Evolutionary conservation across 2,113 vertebrate genomes (phyloP), one percentile per base, ranked within the genome.

Genomic region (Sminthopsis crassicaudata): DNA sequence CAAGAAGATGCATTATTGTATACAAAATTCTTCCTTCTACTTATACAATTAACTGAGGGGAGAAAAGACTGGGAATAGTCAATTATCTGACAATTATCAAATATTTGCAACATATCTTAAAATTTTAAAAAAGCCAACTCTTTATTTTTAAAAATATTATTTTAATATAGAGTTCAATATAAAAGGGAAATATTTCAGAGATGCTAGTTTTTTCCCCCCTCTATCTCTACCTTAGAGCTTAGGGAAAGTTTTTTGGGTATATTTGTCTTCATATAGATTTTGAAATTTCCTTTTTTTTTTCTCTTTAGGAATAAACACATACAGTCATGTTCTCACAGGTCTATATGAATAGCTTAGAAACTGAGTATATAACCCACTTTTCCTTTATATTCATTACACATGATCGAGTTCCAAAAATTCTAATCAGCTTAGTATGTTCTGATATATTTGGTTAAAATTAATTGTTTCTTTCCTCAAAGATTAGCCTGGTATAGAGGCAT

Each of bases 81-180:
- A 95, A 96, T 93, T 84, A 97, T 54, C 55, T 94, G 36, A 46
- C 51, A 93, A 91, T 96, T 96, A 93, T 93, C 46, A 95, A 95
- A 46, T 57, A 53, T 94, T 51, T 53, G 93, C 1, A 30, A 91
- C 52, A 94, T 0, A 96, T 42, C 46, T 90, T 60, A 94, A 96
- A 50, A 90, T 46, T 60, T 76, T 93, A 94, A 92, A 96, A 42
- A 53, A 93, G 95, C 51, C 91, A n/a, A 48, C 46, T 23, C 91
- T 92, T 12, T 50, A 84, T 90, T 55, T 52, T 19, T 92, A 27
- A 30, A 92, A 91, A 92, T 91, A 84, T 27, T 96, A 48, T 46
- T 67, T n/a, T 16, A 67, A 67, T 36, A 55, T 55, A 36, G 8
- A 54, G 22, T 67, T 67, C 14, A 67, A 67, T 30, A 36, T 84